Percentiles rank a stretch among this genome's conserved stretches.
These are phyloP conservation scores for Meteorus sp. DNA, from an alignment of 1,140 invertebrate genomes.

Conservation along the genomic window DNA sequence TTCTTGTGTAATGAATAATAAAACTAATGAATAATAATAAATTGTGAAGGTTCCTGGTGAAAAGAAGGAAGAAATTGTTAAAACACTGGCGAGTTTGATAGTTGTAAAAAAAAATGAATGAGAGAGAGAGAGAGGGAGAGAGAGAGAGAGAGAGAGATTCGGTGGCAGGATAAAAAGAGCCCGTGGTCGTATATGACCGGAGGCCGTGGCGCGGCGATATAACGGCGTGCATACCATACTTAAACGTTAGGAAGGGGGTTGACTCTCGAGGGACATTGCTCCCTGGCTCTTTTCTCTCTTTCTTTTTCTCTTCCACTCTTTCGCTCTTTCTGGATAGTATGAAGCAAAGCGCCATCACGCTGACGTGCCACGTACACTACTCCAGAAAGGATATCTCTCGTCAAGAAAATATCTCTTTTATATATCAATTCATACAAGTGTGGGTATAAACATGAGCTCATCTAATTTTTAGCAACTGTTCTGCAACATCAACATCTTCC, in stretches of 20 bases:
- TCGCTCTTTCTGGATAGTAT: no score
- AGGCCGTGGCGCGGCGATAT: conserved; percentile 40
- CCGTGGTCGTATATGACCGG: conserved; percentile 38
- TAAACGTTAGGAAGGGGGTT: conserved; percentile 50
- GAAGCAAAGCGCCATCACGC: conserved; percentile 12
- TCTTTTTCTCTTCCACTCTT: no score
- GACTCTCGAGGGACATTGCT: conserved; percentile 53
- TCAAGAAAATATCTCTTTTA: no score
- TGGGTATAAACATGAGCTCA: no score
- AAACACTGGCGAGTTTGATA: background rate
- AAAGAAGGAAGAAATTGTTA: no score
- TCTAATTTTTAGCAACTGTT: no score
- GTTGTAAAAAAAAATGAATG: conserved; percentile 17
- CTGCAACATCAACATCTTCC: no score
- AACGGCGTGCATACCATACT: conserved; percentile 54
- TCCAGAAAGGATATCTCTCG: conserved; percentile 14
- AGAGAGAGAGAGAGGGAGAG: conserved; percentile 16
- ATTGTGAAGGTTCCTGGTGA: no score
- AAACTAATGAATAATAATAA: no score
- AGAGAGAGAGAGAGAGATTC: conserved; percentile 10
- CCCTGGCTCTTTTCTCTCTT: conserved; percentile 39
- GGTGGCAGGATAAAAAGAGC: conserved; percentile 28
- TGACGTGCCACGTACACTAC: conserved; percentile 19
- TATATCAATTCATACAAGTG: no score
- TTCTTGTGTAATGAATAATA: no score